Conservation (phyloP, 2,888 invertebrate genomes). For the Xanthia togata region DNA sequence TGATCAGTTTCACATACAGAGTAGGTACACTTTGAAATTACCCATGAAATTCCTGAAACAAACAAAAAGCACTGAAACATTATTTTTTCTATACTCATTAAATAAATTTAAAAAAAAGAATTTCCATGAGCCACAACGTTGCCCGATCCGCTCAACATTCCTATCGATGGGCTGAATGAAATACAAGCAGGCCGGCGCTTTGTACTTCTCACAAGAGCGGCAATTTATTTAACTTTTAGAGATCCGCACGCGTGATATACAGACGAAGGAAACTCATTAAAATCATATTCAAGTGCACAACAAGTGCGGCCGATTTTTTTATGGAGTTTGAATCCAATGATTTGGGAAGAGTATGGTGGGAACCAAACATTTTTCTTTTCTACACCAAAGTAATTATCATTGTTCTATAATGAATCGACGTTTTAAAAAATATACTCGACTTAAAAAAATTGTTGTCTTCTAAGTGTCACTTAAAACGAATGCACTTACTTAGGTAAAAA, state of each 20-base stretch:
- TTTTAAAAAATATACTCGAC: not conserved
- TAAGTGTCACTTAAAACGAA: too few relatives aligned
- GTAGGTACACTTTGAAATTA: not conserved
- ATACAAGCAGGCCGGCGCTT: conserved; percentile 76
- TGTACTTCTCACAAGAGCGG: conserved; percentile 69
- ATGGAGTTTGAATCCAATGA: not conserved
- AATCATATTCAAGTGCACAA: conserved; percentile 43
- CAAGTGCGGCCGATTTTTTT: conserved; percentile 29
- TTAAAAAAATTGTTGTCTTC: too few relatives aligned
- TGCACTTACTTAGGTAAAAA: too few relatives aligned
- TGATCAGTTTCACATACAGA: not conserved
- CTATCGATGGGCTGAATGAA: conserved; percentile 79
- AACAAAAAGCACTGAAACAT: not conserved
- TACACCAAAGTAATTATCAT: not conserved
- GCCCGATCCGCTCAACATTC: conserved; percentile 64
- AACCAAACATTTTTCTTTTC: not conserved
- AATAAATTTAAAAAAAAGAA: not conserved
- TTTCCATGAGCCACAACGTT: conserved; percentile 38
- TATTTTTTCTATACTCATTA: not conserved
- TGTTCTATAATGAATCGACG: not conserved
- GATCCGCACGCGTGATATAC: conserved; percentile 64
- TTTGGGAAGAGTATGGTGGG: conserved; percentile 4
- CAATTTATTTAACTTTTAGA: conserved; percentile 77
- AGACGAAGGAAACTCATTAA: conserved; percentile 63
- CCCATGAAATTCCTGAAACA: not conserved